phyloP scores from a whole-genome alignment of 1,140 invertebrate genomes.

The Cecropterus lyciades region DNA sequence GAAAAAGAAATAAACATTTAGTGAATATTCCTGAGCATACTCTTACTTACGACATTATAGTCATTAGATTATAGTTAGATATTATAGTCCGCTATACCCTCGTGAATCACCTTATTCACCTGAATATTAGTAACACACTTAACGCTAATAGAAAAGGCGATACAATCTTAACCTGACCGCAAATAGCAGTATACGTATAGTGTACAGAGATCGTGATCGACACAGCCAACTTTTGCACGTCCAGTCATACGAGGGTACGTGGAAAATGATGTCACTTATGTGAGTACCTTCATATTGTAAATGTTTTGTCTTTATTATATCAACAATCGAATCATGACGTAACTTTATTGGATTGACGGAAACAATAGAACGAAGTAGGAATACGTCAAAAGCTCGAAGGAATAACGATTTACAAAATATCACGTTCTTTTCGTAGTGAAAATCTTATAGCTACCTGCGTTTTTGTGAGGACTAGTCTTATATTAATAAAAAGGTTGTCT shows the following conservation, averaged over 20 bases:
- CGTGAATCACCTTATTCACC: too few relatives aligned
- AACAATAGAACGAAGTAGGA: too few relatives aligned
- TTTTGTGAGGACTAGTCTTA: too few relatives aligned
- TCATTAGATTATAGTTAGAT: too few relatives aligned
- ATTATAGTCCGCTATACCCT: too few relatives aligned
- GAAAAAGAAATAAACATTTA: too few relatives aligned
- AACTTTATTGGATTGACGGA: background rate
- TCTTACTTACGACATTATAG: background rate
- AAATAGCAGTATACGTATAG: constrained; percentile 31
- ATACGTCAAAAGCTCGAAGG: too few relatives aligned
- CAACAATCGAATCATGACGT: background rate
- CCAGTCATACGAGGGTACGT: constrained; percentile 45
- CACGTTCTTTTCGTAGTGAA: too few relatives aligned
- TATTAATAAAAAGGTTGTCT: too few relatives aligned
- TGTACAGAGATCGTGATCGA: constrained; percentile 58
- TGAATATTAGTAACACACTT: constrained; percentile 43
- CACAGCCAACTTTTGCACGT: constrained; percentile 68
- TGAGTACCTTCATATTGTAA: background rate
- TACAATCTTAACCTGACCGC: constrained; percentile 45
- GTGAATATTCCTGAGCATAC: too few relatives aligned
- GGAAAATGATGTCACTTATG: constrained; percentile 49
- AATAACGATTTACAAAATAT: too few relatives aligned
- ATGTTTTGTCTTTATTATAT: background rate
- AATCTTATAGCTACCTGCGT: too few relatives aligned
- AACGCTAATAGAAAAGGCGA: constrained; percentile 41